Evolutionary conservation across 2,888 invertebrate genomes (phyloP).

Genomic region (Idaea biselata): DNA sequence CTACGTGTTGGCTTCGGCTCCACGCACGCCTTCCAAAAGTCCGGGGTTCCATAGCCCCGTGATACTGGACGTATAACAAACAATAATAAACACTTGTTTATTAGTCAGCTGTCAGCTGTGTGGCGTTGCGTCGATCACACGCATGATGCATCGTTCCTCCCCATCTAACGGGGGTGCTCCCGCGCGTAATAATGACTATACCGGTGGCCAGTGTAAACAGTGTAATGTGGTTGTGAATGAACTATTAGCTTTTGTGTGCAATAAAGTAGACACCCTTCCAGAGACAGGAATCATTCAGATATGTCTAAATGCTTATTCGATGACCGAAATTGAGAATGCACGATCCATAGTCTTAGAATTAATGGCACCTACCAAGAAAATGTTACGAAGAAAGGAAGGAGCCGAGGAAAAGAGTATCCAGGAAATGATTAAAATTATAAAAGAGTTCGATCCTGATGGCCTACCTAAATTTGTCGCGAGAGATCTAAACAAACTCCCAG

Average conservation of each 20-base stretch:
- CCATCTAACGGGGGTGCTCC: not conserved
- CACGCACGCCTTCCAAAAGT: no score
- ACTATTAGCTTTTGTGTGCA: conserved; percentile 8
- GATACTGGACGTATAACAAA: no score
- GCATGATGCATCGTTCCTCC: no score
- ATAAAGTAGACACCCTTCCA: conserved; percentile 11
- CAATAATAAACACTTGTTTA: no score
- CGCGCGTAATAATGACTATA: not conserved
- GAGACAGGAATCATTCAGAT: conserved; percentile 12
- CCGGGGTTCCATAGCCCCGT: no score
- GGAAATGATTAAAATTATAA: conserved; percentile 7
- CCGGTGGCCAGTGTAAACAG: not conserved
- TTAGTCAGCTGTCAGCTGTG: no score
- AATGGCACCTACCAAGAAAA: conserved; percentile 2
- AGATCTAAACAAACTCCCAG: conserved; percentile 2
- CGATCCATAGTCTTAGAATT: conserved; percentile 1
- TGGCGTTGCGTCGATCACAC: no score
- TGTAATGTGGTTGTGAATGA: not conserved
- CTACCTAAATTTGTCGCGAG: conserved; percentile 5
- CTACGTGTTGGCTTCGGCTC: no score
- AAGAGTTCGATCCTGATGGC: conserved; percentile 2
- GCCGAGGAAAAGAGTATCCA: conserved; percentile 2
- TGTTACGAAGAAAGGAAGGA: conserved; percentile 4
- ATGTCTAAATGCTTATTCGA: conserved; percentile 10
- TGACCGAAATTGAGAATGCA: conserved; percentile 10